Base-by-base conservation (phyloP, 1,140 invertebrate genomes). In the Brachionus plicatilis region DNA sequence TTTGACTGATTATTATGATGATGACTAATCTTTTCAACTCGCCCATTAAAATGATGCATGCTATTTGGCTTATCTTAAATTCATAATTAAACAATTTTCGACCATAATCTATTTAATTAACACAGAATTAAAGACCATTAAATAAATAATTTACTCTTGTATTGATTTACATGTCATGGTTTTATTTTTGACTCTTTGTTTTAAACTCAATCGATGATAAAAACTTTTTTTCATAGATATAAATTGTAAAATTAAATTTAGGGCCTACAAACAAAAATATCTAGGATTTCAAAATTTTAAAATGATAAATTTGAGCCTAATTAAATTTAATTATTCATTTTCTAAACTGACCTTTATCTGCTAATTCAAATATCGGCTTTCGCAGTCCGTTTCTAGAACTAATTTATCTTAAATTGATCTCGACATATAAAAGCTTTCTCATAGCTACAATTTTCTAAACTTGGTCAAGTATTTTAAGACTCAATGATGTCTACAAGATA, bases 251-350 rank as follows among this genome's bases (percentile, higher is more conserved):
- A 60, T 60, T 60, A 20, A 60, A 60, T 60, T 60, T 20, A 60
- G 53, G 53, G n/a, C 53, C 9, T 24, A 68, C 27, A 68, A 68
- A 37, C 37, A 29, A 6, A 68, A 29, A 68, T 33, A 68, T 68
- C 27, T 72, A 43, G 68, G 37, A 72, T 72, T 72, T 72, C 68
- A 72, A 72, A 43, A 41, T 72, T 72, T 72, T 68, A 68, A 68
- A 68, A 14, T 68, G 68, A 72, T 72, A 72, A 72, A 72, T 72
- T 72, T 72, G 68, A 72, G 68, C 68, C 33, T 72, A 72, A 72
- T 72, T 72, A 72, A 72, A 72, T 72, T 72, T 72, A 20, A 72
- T 72, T 45, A 72, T 43, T 72, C 41, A 72, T 72, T 72, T 41
- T 33, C n/a, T 43, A 72, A 72, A 72, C 68, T 72, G 68, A 72